phyloP scores from a whole-genome alignment of 2,888 invertebrate species.

The Caenorhabditis sulstoni region DNA sequence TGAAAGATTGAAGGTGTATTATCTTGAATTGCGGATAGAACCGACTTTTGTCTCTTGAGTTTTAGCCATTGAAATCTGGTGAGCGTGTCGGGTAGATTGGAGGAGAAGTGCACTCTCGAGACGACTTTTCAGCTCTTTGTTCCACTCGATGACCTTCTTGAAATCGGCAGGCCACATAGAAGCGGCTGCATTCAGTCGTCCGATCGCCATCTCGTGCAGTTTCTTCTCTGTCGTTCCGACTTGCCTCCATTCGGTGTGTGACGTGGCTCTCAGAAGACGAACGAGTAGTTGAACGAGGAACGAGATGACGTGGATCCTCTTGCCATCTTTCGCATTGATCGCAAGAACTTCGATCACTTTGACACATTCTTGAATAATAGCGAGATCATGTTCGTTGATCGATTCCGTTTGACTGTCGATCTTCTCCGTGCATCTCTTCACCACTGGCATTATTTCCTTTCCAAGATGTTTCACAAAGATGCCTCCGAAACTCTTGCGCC shows the following conservation, averaged over 20 bases:
- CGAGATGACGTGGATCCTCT: conserved; percentile 88
- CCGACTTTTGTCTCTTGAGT: conserved; percentile 47
- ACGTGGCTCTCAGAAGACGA: conserved; percentile 87
- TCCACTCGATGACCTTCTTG: conserved; percentile 86
- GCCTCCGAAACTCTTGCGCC: conserved; percentile 85
- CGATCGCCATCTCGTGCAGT: conserved; percentile 90
- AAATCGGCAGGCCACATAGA: conserved; percentile 70
- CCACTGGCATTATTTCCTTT: conserved; percentile 49
- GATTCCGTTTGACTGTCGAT: conserved; percentile 32
- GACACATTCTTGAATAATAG: conserved; percentile 87
- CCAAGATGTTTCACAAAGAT: conserved; percentile 62
- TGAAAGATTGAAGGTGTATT: conserved; percentile 16
- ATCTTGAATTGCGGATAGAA: background rate
- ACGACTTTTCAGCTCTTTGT: conserved; percentile 88
- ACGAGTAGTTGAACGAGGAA: conserved; percentile 93
- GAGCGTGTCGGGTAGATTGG: conserved; percentile 62
- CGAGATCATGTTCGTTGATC: conserved; percentile 85
- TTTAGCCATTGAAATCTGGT: conserved; percentile 52
- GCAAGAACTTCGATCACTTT: conserved; percentile 88
- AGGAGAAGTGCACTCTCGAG: conserved; percentile 88
- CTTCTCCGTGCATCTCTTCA: conserved; percentile 24
- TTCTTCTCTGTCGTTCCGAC: conserved; percentile 82
- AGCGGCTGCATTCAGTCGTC: conserved; percentile 92
- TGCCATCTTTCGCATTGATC: conserved; percentile 87
- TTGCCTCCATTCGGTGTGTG: conserved; percentile 79